phyloP scores from a whole-genome alignment of 2,888 invertebrate genomes.

The Sphecodes monilicornis region DNA sequence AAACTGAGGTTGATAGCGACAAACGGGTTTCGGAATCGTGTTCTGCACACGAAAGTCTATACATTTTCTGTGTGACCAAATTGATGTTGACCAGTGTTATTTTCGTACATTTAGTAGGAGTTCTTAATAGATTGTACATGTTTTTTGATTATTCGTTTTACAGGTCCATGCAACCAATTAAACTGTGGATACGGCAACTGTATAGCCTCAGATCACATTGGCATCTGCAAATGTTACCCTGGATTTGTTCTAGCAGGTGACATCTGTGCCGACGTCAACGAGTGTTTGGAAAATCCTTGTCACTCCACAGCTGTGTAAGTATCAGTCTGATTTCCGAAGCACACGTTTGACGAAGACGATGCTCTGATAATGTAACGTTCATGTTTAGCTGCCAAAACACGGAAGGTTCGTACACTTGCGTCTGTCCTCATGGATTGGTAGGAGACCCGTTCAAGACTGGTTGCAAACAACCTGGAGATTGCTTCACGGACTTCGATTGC shows the following conservation, averaged over 20 bases:
- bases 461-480: constrained; percentile 93
- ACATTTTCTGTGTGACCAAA: no score
- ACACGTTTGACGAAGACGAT: not conserved
- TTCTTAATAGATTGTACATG: not conserved
- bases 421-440: constrained; percentile 91
- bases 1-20: no score
- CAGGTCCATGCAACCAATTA: constrained; percentile 92
- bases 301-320: constrained; percentile 89
- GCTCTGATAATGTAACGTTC: not conserved
- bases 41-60: not conserved
- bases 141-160: not conserved
- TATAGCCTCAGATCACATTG: constrained; percentile 89
- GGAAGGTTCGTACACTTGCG: constrained; percentile 91
- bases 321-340: constrained; percentile 56
- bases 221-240: constrained; percentile 90
- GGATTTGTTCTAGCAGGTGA: constrained; percentile 90
- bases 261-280: constrained; percentile 92
- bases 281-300: constrained; percentile 92
- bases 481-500: constrained; percentile 92
- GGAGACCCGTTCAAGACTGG: constrained; percentile 91
- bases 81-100: no score
- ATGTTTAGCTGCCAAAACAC: constrained; percentile 89
- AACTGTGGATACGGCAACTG: constrained; percentile 94
- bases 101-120: not conserved
- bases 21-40: no score